Base-by-base conservation (phyloP, 2,113 vertebrate genomes). In the Ictalurus furcatus region DNA sequence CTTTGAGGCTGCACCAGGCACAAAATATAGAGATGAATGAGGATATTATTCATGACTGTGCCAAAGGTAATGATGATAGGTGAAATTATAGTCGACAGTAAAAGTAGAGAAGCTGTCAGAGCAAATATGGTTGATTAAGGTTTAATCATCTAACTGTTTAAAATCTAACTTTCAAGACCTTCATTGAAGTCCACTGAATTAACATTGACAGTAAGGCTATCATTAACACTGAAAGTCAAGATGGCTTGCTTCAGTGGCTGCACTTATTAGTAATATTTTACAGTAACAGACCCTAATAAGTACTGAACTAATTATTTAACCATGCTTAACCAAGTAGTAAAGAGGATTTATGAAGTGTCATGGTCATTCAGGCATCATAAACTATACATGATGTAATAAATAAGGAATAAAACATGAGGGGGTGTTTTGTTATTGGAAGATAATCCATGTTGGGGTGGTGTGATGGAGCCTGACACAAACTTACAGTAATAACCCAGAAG, bases 11-110 rank as follows among this genome's bases (percentile, higher is more conserved):
- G 65, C 56, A 54, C 69, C 87, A 67, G 40, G 88, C 69, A 74
- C 92, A 91, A 90, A 92, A 92, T 91, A 90, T 91, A 78, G 59
- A 85, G 59, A 91, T 89, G 93, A 92, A 94, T 94, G 92, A 95
- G 93, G 91, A 91, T 93, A 95, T 95, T 95, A 95, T 95, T 93
- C 93, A 94, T 88, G 89, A 88, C 85, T 91, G 89, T 79, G 67
- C 93, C 89, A 91, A 89, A 85, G 48, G 40, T 91, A 91, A 92
- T 91, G 91, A 91, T 83, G 79, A 94, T 88, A 90, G 90, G 88
- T 90, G 90, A 92, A 92, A 93, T 91, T 87, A 93, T 91, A 92
- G 88, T 90, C 92, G 91, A 92, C 93, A 94, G 92, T 91, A 87
- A 88, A 88, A 91, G 90, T 92, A 89, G 84, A 88, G 86, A 86